Conservation (phyloP, 2,113 vertebrate genomes). For the Plestiodon gilberti region DNA sequence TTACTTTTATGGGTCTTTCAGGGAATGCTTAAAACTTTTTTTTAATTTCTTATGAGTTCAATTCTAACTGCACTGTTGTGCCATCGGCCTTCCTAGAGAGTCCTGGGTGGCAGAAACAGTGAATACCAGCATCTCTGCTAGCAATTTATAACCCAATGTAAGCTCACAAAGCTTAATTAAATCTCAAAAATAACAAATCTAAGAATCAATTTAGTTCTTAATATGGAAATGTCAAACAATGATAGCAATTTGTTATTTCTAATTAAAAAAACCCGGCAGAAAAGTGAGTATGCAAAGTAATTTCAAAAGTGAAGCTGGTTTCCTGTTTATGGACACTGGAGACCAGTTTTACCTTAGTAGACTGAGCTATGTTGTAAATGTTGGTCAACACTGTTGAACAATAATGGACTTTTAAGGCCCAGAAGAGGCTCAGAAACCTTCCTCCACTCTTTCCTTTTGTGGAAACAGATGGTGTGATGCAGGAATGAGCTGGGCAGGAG, state of each 20-base stretch:
- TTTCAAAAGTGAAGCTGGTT: conserved; percentile 26
- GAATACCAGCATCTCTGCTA: conserved; percentile 61
- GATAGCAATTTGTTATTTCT: conserved; percentile 60
- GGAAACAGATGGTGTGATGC: neutral
- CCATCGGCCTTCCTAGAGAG: conserved; percentile 53
- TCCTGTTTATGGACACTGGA: neutral
- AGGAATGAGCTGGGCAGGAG: neutral
- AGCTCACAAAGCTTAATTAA: conserved; percentile 57
- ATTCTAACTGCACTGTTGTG: conserved; percentile 27
- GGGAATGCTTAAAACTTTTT: conserved; percentile 55
- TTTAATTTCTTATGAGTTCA: conserved; percentile 39
- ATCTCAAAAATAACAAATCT: conserved; percentile 61
- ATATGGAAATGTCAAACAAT: conserved; percentile 57
- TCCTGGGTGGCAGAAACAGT: conserved; percentile 53
- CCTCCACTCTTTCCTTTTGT: neutral
- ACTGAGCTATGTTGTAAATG: neutral
- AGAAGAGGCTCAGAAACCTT: neutral
- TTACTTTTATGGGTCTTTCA: conserved; percentile 47
- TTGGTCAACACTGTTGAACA: neutral
- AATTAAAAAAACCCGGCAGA: conserved; percentile 62
- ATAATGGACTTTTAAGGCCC: conserved; percentile 5
- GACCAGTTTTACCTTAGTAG: conserved; percentile 18
- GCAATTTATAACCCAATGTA: conserved; percentile 60
- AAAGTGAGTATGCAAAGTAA: conserved; percentile 46
- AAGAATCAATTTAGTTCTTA: conserved; percentile 58